Base-by-base conservation (phyloP, 1,140 invertebrate species). In the Magallana angulata region DNA sequence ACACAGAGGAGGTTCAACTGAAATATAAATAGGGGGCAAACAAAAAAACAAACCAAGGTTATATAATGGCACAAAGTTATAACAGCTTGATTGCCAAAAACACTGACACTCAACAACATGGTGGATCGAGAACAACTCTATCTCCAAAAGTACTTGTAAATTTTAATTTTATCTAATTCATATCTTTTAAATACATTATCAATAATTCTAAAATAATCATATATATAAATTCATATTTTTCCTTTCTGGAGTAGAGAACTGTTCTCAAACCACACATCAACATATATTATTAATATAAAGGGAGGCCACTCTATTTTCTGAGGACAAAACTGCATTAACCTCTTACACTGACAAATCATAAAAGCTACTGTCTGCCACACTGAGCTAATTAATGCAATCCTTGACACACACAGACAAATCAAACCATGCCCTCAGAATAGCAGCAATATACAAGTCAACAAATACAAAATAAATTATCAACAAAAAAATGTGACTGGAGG, bases 401-500 rank as follows among this genome's bases (percentile, higher is more conserved):
- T 76, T 30, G 24, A 76, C 68, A 30, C 81, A 9, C 48, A 57
- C 48, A 82, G 81, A 82, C 81, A 30, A 57, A 30, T 16, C 81
- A 82, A 82, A 14, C 18, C 2, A 16, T n/a, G 57, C 81, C 81
- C 48, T 82, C 48, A 76, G 68, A 76, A 76, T 36, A n/a, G 81
- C 81, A 58, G 57, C 81, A 57, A 11, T 16, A 82, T 57, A 57
- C 81, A 82, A 57, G 18, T 82, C 48, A 82, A 57, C 81, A 84
- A 59, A 62, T 84, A 84, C 82, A 84, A 84, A 82, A 84, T 84
- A 84, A 84, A 60, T 84, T 84, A 84, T 60, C 82, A 84, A 84
- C 82, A 84, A 84, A 84, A 80, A 84, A 84, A 84, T 76, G 57
- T 84, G 82, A 84, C 82, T 84, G 56, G 82, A 84, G 82, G 82